phyloP scores from a whole-genome alignment of 2,888 invertebrate species.

The Hemistola chrysoprasaria region DNA sequence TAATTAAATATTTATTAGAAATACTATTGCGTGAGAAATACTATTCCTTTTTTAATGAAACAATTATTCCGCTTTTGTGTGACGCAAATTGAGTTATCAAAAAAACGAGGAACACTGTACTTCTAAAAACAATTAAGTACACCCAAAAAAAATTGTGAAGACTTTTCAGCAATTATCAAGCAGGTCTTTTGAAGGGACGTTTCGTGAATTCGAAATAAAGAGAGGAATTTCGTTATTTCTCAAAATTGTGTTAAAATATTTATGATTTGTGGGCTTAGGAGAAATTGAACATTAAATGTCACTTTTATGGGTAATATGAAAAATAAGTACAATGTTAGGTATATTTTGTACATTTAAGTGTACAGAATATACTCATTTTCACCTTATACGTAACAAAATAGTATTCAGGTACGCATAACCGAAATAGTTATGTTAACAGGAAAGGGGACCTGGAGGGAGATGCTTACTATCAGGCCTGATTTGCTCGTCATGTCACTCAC shows the following conservation, averaged over 20 bases:
- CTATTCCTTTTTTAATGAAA: conserved; percentile 10
- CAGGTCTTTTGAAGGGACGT: conserved; percentile 9
- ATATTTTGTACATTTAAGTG: too few species aligned
- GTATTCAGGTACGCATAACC: too few species aligned
- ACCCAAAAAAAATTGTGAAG: conserved; percentile 11
- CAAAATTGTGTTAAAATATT: conserved; percentile 13
- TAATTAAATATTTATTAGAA: too few species aligned
- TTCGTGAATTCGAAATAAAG: conserved; percentile 2
- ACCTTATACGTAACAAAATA: too few species aligned
- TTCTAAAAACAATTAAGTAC: conserved; percentile 22
- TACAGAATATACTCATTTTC: too few species aligned
- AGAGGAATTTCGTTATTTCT: conserved; percentile 10
- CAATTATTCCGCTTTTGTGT: conserved; percentile 15
- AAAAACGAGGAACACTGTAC: conserved; percentile 17
- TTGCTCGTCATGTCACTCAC: too few species aligned
- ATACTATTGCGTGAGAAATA: not conserved
- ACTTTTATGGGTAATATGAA: too few species aligned
- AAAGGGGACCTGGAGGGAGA: too few species aligned
- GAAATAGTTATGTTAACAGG: too few species aligned
- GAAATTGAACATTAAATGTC: conserved; percentile 4
- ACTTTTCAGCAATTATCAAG: conserved; percentile 17
- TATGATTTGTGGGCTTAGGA: conserved; percentile 4
- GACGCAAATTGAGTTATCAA: conserved; percentile 14
- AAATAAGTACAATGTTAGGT: too few species aligned
- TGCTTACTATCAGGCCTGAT: too few species aligned